Base-by-base conservation (phyloP, 2,113 vertebrate species). In the Genyomyrus donnyi region DNA sequence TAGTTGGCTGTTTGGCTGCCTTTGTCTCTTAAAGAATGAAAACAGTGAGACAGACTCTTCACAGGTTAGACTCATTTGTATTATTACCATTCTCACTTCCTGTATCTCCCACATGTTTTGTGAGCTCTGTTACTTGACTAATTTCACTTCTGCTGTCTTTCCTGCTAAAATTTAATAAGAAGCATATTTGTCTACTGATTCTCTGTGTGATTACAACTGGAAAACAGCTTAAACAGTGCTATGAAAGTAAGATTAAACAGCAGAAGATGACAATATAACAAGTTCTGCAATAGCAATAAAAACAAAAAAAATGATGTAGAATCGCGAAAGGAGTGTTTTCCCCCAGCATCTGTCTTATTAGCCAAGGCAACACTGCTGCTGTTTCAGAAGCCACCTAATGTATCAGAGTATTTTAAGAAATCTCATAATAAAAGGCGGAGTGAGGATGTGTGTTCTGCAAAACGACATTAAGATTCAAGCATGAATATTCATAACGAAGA, bases 401-500 rank as follows among this genome's bases (percentile, higher is more conserved):
- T 53, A n/a, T 31, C 21, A 31, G 85, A 35, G 85, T 87, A 52
- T 53, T 24, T 87, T 35, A 53, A 53, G 85, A 53, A 31, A 53
- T 87, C 49, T 53, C 85, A 52, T 35, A 35, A 53, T 87, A 50
- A 35, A 52, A 52, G 45, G n/a, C 49, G 24, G n/a, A 15, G 24
- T 35, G 24, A 31, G 50, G 7, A 31, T 53, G 50, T 50, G 50
- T 27, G 85, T 4, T 35, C 85, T 56, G 85, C 48, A 27, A 87
- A 87, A 39, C 39, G 85, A 15, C 85, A 87, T 87, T 87, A 87
- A 52, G 10, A 52, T 87, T 49, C 49, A 52, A 21, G 24, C 85
- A 87, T 87, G 85, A 87, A 87, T 87, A 52, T 87, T 87, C 85
- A 87, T 87, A 87, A 52, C 5, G 8, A 52, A 13, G 48, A 52